Conservation (phyloP, 2,888 invertebrate genomes). For the Pandemis corylana region DNA sequence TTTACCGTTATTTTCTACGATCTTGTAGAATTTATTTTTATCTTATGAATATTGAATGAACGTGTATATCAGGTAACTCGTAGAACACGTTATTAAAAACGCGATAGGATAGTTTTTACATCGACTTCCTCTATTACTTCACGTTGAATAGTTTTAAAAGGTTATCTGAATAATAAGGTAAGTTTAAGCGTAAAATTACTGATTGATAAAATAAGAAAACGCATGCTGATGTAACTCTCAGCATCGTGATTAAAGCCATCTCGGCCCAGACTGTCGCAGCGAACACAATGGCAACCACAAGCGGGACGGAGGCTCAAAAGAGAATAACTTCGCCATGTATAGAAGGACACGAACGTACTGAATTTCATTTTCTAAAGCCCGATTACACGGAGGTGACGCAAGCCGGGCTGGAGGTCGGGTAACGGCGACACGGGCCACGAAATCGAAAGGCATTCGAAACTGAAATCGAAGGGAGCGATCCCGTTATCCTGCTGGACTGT, state of each 20-base stretch:
- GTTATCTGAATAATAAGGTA: neutral
- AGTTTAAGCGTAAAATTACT: neutral
- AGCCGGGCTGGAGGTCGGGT: constrained; percentile 68
- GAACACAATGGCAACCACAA: constrained; percentile 55
- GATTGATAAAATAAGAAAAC: constrained; percentile 4
- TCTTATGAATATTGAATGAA: constrained; percentile 23
- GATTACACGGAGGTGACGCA: constrained; percentile 79
- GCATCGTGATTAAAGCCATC: constrained; percentile 48
- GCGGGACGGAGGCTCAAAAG: constrained; percentile 59
- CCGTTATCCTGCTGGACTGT: constrained; percentile 77
- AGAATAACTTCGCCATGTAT: constrained; percentile 74
- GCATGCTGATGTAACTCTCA: constrained; percentile 45
- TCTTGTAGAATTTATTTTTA: constrained; percentile 27
- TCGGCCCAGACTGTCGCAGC: constrained; percentile 48
- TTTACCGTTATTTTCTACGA: constrained; percentile 44
- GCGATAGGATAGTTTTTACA: constrained; percentile 18
- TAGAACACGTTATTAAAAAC: constrained; percentile 18
- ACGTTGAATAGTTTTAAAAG: constrained; percentile 37
- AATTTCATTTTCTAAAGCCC: constrained; percentile 84
- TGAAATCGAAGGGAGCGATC: constrained; percentile 81
- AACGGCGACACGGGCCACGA: constrained; percentile 73
- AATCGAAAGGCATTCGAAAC: constrained; percentile 80
- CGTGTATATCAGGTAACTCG: constrained; percentile 17
- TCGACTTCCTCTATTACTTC: constrained; percentile 19
- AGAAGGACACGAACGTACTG: constrained; percentile 74